phyloP scores from a whole-genome alignment of 2,797 vertebrate species.

The Thaleichthys pacificus region DNA sequence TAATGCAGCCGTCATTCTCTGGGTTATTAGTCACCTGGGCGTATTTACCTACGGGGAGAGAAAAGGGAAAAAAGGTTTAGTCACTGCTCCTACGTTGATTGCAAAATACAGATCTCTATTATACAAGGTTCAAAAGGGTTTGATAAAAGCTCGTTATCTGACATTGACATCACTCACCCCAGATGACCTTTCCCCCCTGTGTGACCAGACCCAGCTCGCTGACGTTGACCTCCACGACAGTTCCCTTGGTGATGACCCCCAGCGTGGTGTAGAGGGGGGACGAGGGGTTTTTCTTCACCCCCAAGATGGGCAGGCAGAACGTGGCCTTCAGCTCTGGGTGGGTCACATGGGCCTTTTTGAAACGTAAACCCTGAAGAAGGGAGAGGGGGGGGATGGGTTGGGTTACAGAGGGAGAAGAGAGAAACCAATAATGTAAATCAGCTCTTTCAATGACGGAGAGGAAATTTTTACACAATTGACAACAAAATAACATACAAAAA shows the following conservation, averaged over 20 bases:
- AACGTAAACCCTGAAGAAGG: conserved; percentile 85
- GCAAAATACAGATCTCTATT: background rate
- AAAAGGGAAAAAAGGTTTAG: conserved; percentile 17
- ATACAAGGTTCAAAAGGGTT: background rate
- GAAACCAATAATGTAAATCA: background rate
- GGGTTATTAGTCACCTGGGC: conserved; percentile 99
- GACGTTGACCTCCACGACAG: conserved; percentile 93
- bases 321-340: conserved; percentile 98
- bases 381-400: background rate
- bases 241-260: conserved; percentile 98
- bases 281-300: conserved; percentile 98
- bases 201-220: conserved; percentile 96
- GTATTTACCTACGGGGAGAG: conserved; percentile 84
- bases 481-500: no score
- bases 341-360: conserved; percentile 98
- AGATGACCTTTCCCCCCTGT: conserved; percentile 97
- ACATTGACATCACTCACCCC: conserved; percentile 84
- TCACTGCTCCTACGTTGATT: background rate
- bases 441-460: background rate
- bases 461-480: background rate
- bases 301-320: conserved; percentile 95
- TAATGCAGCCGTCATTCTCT: conserved; percentile 97
- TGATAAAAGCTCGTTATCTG: background rate
- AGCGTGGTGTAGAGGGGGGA: conserved; percentile 93
- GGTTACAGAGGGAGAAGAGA: background rate